Base-by-base conservation (phyloP, 2,888 invertebrate species). In the Cepaea hortensis region DNA sequence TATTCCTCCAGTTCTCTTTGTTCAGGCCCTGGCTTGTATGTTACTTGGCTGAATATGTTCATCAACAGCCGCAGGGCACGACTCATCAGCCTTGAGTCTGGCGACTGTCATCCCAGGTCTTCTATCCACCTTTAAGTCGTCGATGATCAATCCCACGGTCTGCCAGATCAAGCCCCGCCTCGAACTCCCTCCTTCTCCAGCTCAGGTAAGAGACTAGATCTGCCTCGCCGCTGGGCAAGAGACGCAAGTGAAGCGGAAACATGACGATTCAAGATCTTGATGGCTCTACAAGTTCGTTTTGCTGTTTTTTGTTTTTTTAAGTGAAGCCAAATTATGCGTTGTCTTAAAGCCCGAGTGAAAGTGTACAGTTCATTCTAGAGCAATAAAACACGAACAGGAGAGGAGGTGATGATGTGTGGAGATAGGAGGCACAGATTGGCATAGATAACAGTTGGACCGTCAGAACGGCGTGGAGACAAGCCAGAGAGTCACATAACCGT, bases 101-200 rank as follows among this genome's bases (percentile, higher is more conserved):
- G 73, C 72, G 61, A 61, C 72, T 50, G 83, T 72, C 83, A 55
- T 55, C 55, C 55, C 55, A 83, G 73, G n/a, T 73, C 35, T 55
- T 73, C 73, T 18, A 72, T 9, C 61, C 13, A 15, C 13, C 50
- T 72, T 72, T 82, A 55, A 68, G 15, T 18, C 50, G 11, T 35
- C 55, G n/a, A 73, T 82, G 70, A 73, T 65, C 73, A 83, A 72
- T 73, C 83, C 73, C 61, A 73, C 73, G 11, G 68, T 7, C n/a
- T n/a, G 35, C 62, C n/a, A 18, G 73, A 48, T 61, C 48, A 20
- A 9, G 82, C 9, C 83, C 3, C 83, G 20, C 35, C 35, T 7
- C 50, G 6, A 75, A 70, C 73, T 70, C 55, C 72, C 77, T 55
- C 50, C 50, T n/a, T 77, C 77, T 50, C 20, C 15, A 72, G 72